Base-by-base conservation (phyloP, 2,113 vertebrate species). In the Rhinoptilus africanus region DNA sequence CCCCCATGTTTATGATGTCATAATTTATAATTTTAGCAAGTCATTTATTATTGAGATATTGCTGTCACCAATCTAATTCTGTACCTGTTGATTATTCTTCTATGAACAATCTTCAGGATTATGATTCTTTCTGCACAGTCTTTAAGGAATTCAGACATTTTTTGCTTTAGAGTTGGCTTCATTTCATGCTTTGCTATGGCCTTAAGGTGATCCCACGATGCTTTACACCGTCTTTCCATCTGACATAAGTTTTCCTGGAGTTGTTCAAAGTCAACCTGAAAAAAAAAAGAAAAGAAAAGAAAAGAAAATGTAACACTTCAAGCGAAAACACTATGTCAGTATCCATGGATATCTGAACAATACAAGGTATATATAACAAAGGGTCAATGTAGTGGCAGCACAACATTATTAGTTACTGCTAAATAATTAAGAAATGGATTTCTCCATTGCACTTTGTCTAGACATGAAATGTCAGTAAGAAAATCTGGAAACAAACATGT, bases 161-260 rank as follows among this genome's bases (percentile, higher is more conserved):
- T 99, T 96, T 99, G 99, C 93, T 99, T 99, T 92, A 99, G 95
- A 54, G 98, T 98, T 66, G 98, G 98, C 91, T 99, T 99, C 98
- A 99, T 99, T 98, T 99, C 99, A 78, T 99, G 98, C 96, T 99
- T 99, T 67, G 99, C 98, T 86, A 99, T 99, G 96, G 99, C 98
- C 97, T 99, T 99, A 77, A 99, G 98, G 97, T 99, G 99, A 98
- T 99, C 99, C 99, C 99, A 99, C 10, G 99, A 99, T 96, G 99
- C 99, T 98, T 99, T 99, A 98, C 99, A 99, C 84, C 99, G 97
- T 93, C 98, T 98, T 96, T 99, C 99, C 99, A 99, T 99, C 98
- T 99, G 99, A 96, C 98, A 97, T 91, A 99, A 98, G 97, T 99
- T 99, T 96, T 99, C 99, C 95, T 99, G 99, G 83, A 99, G 99